phyloP scores from a whole-genome alignment of 2,888 invertebrate genomes.

The Brenthis ino region DNA sequence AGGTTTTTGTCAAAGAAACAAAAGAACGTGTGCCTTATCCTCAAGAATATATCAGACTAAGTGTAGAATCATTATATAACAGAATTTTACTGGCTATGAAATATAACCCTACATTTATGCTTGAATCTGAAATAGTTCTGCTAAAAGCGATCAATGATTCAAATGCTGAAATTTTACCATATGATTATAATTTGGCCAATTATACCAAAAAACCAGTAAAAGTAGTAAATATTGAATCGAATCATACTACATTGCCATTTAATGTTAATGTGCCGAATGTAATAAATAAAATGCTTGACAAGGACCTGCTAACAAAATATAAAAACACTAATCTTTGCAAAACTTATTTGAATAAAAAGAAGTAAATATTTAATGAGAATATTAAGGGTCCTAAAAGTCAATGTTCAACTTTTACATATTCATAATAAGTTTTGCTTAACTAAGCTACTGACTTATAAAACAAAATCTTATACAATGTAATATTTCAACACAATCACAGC shows the following conservation, averaged over 20 bases:
- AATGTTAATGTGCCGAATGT: background rate
- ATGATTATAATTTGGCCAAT: conserved; percentile 7
- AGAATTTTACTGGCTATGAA: background rate
- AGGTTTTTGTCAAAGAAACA: background rate
- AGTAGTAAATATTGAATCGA: conserved; percentile 2
- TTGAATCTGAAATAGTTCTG: conserved; percentile 4
- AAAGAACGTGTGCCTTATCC: conserved; percentile 9
- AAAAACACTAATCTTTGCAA: conserved; percentile 4
- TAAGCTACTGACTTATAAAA: too few species aligned
- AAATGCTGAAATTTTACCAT: background rate
- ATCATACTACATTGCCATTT: conserved; percentile 1
- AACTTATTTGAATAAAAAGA: conserved; percentile 1
- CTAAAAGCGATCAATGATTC: background rate
- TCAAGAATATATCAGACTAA: conserved; percentile 4
- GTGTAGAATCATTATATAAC: conserved; percentile 5
- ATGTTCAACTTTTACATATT: background rate
- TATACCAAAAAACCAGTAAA: conserved; percentile 2
- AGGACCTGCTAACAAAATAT: background rate
- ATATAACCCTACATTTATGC: background rate
- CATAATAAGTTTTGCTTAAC: too few species aligned
- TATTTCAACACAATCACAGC: too few species aligned
- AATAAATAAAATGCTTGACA: conserved; percentile 4
- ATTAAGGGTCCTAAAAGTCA: too few species aligned
- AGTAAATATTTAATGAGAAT: background rate
- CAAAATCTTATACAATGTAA: too few species aligned